Conservation (phyloP, 2,113 vertebrate genomes). For the Ptilorrhoa leucosticta region DNA sequence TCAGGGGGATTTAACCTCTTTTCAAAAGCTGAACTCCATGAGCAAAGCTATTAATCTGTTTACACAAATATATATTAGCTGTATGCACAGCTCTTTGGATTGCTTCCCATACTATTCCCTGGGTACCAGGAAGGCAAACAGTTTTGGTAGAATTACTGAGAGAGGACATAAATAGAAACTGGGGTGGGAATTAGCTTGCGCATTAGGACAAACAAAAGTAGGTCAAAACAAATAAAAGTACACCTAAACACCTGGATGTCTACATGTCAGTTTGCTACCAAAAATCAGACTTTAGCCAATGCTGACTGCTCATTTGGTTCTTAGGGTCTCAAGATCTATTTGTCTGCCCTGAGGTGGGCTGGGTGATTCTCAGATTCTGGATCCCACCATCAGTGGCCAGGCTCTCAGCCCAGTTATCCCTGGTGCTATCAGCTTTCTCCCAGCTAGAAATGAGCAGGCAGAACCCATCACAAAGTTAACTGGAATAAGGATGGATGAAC, state of each 20-base stretch:
- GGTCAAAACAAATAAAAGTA: not conserved
- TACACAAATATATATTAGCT: not conserved
- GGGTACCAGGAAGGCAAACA: not conserved
- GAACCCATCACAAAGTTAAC: not conserved
- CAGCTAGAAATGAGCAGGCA: not conserved
- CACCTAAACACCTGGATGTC: not conserved
- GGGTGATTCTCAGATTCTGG: not conserved
- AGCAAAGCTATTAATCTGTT: not conserved
- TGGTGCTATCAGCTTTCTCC: not conserved
- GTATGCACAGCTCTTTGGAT: not conserved
- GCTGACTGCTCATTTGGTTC: not conserved
- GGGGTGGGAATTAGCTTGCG: rapidly evolving
- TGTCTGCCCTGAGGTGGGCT: not conserved
- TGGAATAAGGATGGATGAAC: not conserved
- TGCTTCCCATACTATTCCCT: not conserved
- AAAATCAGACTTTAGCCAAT: not conserved
- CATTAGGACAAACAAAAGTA: not conserved
- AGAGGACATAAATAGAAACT: not conserved
- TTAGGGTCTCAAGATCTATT: not conserved
- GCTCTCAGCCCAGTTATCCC: not conserved
- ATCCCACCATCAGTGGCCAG: not conserved
- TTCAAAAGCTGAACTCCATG: not conserved
- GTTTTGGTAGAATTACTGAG: not conserved
- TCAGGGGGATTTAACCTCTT: not conserved
- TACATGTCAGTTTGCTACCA: not conserved